These are phyloP conservation scores for Altica lythri DNA, from an alignment of 2,888 invertebrate genomes.

Conservation along the genomic window DNA sequence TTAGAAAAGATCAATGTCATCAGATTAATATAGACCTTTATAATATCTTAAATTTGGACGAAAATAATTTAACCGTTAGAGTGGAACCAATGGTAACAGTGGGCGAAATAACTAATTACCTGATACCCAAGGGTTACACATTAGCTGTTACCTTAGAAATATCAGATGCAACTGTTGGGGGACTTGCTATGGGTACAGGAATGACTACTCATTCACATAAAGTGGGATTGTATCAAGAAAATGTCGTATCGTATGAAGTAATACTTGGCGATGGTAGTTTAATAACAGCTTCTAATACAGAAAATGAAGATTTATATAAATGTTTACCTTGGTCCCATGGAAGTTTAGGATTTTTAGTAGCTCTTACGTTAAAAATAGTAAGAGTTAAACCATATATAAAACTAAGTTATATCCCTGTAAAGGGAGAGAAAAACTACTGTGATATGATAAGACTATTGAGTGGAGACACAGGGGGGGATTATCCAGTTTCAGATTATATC, in stretches of 20 bases:
- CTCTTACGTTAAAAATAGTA: slow-evolving; percentile 66
- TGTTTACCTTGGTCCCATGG: slow-evolving; percentile 71
- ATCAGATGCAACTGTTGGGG: slow-evolving; percentile 71
- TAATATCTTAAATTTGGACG: slow-evolving; percentile 65
- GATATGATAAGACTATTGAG: slow-evolving; percentile 65
- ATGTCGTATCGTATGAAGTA: slow-evolving; percentile 68
- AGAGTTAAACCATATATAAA: slow-evolving; percentile 67
- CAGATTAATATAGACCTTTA: slow-evolving; percentile 67
- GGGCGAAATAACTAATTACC: slow-evolving; percentile 66
- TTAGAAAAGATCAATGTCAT: slow-evolving; percentile 67
- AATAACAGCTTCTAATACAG: slow-evolving; percentile 62
- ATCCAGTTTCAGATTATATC: slow-evolving; percentile 64
- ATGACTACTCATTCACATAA: slow-evolving; percentile 77
- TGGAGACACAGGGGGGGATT: slow-evolving; percentile 60
- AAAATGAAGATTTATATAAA: slow-evolving; percentile 64
- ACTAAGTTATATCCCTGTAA: slow-evolving; percentile 67
- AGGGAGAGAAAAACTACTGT: slow-evolving; percentile 67
- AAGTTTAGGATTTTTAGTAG: slow-evolving; percentile 68
- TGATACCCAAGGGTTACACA: slow-evolving; percentile 69
- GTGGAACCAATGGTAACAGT: slow-evolving; percentile 73
- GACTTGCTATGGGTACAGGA: slow-evolving; percentile 71
- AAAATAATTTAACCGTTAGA: slow-evolving; percentile 62
- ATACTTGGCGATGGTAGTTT: slow-evolving; percentile 67
- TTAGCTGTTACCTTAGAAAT: slow-evolving; percentile 71
- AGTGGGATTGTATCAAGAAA: slow-evolving; percentile 72